These are phyloP conservation scores for Cerastis leucographa DNA, from an alignment of 2,888 invertebrate species.

Conservation along the genomic window DNA sequence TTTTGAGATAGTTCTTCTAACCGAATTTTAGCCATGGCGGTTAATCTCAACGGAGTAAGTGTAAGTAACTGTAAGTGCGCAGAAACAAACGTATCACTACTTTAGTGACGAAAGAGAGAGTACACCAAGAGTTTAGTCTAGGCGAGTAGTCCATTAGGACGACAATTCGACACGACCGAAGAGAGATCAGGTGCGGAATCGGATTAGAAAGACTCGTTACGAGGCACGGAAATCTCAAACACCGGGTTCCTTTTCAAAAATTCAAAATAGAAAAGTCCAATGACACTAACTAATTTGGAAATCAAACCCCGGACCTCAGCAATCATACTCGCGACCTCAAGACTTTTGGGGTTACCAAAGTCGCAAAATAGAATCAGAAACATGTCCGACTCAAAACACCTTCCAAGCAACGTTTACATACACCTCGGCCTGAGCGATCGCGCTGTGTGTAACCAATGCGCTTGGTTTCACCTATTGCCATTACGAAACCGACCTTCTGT, in stretches of 20 bases:
- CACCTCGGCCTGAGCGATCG: neutral
- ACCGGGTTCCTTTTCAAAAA: neutral
- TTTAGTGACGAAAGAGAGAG: neutral
- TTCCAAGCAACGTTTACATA: neutral
- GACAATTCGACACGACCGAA: neutral
- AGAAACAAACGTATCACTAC: neutral
- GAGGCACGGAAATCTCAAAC: neutral
- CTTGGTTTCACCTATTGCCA: too few species aligned
- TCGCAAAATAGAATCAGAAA: neutral
- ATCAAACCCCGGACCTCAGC: neutral
- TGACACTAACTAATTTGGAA: neutral
- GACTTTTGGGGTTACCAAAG: neutral
- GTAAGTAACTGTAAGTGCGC: neutral
- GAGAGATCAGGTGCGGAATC: neutral
- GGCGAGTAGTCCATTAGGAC: neutral
- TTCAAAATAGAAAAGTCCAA: neutral
- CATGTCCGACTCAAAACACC: neutral
- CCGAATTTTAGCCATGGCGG: neutral
- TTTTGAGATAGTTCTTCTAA: neutral
- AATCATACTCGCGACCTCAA: neutral
- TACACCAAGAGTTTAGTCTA: too few species aligned
- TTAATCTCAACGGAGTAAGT: neutral
- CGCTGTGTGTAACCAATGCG: neutral
- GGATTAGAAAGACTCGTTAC: neutral
- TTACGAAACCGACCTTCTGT: slow-evolving; percentile 1